Base-by-base conservation (phyloP, 2,113 vertebrate species). In the Sclerurus mexicanus region DNA sequence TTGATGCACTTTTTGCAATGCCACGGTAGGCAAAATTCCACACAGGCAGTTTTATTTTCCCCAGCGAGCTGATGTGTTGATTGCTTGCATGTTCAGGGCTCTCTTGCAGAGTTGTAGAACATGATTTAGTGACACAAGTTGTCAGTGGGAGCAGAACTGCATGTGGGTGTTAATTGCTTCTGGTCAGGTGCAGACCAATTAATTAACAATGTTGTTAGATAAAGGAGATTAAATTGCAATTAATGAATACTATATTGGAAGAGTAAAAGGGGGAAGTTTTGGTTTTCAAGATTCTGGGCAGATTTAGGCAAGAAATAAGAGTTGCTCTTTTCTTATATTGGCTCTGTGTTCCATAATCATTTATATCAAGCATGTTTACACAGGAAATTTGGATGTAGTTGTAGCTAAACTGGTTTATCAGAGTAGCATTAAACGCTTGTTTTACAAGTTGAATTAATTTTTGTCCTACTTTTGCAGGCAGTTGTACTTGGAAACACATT, bases 341-440 rank as follows among this genome's bases (percentile, higher is more conserved):
- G 7, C 13, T 71, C 25, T 39, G 31, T 64, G 44, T 80, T 94
- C 77, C 6, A 4, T 47, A 66, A 14, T 17, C 39, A 22, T 42
- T 77, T 79, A 72, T 79, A 72, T 68, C 50, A 87, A 37, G 37
- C 69, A 25, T 68, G 80, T 80, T 90, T 73, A 72, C n/a, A 50
- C 63, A 72, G 75, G 58, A 44, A 90, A 49, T 87, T 88, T 69
- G 67, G 44, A 91, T 60, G 64, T 67, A 67, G n/a, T 37, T 83
- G 74, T 59, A 93, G 84, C 42, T 90, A 66, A 95, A 87, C 88
- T 92, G 83, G 71, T 96, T 96, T 92, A 62, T 67, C 81, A 69
- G 31, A 93, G 35, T 30, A 87, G n/a, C 3, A 5, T 69, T 79
- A 73, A 81, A 85, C 33, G 66, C 62, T 93, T 73, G 47, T 55